Percentiles rank a stretch among this genome's conserved stretches.
Evolutionary conservation across 2,888 invertebrate species (phyloP).

Genomic region (Entomobrya proxima): DNA sequence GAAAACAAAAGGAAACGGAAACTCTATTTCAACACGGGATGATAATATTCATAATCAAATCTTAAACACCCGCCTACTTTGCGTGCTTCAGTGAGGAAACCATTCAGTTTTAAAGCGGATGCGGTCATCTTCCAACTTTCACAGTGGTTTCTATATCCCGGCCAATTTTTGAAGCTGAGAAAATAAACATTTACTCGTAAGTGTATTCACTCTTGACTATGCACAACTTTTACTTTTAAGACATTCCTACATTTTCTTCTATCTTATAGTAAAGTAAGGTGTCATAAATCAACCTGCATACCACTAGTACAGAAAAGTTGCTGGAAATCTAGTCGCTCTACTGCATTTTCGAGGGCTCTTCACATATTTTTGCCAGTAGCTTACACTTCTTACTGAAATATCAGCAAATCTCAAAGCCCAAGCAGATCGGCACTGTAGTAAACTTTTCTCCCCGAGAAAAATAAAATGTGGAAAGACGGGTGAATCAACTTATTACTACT

Average conservation of each 20-base stretch:
- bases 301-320: background rate
- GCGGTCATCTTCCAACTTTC: background rate
- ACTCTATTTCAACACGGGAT: background rate
- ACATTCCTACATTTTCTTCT: background rate
- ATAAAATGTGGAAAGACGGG: background rate
- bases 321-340: background rate
- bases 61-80: background rate
- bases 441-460: background rate
- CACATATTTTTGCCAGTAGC: background rate
- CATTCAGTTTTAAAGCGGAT: background rate
- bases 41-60: background rate
- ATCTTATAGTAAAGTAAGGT: background rate
- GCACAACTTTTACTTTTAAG: too few relatives aligned
- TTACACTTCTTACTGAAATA: background rate
- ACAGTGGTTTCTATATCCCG: background rate
- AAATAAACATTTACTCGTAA: background rate
- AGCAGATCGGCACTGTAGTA: too few relatives aligned
- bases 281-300: constrained; percentile 1
- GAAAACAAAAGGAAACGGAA: background rate
- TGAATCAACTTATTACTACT: background rate
- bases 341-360: background rate
- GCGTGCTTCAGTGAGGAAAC: too few relatives aligned
- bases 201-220: background rate
- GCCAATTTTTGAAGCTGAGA: background rate
- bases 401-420: background rate